phyloP scores from a whole-genome alignment of 2,113 vertebrate species.

The Corythornis madagascariensis region DNA sequence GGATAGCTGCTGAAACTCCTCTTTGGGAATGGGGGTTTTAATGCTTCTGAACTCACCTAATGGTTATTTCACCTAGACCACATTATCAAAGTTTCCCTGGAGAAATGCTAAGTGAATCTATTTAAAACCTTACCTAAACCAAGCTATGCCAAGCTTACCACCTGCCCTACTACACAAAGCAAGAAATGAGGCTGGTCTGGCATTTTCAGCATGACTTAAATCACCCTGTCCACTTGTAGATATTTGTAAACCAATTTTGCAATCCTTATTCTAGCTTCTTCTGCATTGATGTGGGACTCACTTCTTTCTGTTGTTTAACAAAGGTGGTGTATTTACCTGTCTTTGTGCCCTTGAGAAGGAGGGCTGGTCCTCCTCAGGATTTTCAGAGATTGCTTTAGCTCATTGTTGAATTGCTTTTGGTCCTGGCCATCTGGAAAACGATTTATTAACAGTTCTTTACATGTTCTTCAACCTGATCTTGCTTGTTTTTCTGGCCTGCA shows the following conservation, averaged over 20 bases:
- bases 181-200: background rate
- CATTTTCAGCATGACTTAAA: background rate
- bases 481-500: background rate
- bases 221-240: background rate
- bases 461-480: background rate
- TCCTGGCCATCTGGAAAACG: background rate
- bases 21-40: background rate
- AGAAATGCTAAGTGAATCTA: background rate
- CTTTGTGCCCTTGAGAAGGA: background rate
- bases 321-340: background rate
- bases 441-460: background rate
- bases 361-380: background rate
- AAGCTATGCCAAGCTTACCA: background rate
- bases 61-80: background rate
- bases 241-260: background rate
- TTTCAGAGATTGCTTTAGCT: background rate
- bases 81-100: background rate
- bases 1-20: background rate
- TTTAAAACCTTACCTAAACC: background rate
- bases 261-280: background rate
- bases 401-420: background rate
- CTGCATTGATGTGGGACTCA: background rate
- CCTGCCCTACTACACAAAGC: background rate
- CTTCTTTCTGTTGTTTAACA: background rate
- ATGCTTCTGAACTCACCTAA: background rate